phyloP scores from a whole-genome alignment of 2,797 vertebrate species.

The Scolopax bukidnonensis region DNA sequence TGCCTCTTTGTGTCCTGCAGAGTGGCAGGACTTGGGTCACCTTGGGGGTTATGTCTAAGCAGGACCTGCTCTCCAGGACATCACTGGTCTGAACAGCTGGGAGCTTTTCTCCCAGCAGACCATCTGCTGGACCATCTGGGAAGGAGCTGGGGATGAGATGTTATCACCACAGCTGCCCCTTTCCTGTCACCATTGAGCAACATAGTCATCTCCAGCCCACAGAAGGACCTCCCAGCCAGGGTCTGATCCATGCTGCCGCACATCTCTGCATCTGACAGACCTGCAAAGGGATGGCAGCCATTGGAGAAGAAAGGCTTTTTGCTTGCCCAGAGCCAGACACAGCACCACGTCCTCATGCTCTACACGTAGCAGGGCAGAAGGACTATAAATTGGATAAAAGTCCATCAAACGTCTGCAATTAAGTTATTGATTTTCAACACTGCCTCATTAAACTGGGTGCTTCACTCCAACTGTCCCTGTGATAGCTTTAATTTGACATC shows the following conservation, averaged over 20 bases:
- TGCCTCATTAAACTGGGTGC: conserved; percentile 79
- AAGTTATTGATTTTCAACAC: conserved; percentile 81
- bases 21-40: not conserved
- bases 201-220: rapidly evolving
- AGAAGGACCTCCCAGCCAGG: not conserved
- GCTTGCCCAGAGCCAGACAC: not conserved
- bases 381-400: conserved; percentile 80
- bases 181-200: not conserved
- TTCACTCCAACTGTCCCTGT: conserved; percentile 72
- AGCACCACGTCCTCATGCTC: conserved; percentile 61
- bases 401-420: conserved; percentile 80
- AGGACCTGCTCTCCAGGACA: not conserved
- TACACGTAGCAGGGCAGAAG: conserved; percentile 71
- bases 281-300: not conserved
- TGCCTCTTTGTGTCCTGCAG: not conserved
- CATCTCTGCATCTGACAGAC: not conserved
- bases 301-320: not conserved
- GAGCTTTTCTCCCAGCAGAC: not conserved
- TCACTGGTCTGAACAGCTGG: not conserved
- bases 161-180: not conserved
- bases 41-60: not conserved
- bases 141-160: not conserved
- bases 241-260: not conserved
- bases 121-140: not conserved
- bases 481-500: conserved; percentile 79